Evolutionary conservation across 2,113 vertebrate species (phyloP).

Genomic region (Saguinus imperator): DNA sequence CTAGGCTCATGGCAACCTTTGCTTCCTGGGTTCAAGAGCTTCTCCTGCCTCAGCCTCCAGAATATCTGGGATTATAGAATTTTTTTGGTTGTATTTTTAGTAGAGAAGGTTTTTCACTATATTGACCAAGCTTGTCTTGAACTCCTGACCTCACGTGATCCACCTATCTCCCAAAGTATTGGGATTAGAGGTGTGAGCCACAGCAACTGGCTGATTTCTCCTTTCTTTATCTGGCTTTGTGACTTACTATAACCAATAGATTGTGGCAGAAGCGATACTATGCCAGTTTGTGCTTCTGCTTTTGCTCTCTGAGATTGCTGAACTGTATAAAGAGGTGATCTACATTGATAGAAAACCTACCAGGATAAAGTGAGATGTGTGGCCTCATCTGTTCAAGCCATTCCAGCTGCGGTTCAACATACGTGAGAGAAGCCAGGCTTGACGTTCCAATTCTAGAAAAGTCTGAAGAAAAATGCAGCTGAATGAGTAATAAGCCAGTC

Average conservation of each 20-base stretch:
- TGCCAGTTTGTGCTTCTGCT: background rate
- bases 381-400: background rate
- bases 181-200: no score
- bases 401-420: background rate
- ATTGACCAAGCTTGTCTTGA: no score
- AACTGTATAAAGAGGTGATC: fast-evolving
- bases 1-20: no score
- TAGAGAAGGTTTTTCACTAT: no score
- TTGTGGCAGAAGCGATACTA: background rate
- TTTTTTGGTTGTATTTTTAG: no score
- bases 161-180: no score
- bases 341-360: background rate
- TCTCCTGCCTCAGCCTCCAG: no score
- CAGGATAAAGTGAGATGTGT: background rate
- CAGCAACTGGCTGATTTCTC: no score
- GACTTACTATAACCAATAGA: background rate
- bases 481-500: background rate
- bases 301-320: background rate
- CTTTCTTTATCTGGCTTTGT: background rate
- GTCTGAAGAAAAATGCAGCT: background rate
- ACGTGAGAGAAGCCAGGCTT: background rate
- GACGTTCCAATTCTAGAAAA: background rate
- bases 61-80: no score
- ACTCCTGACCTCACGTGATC: no score
- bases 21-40: no score